Percentiles rank a stretch among this genome's conserved stretches.
phyloP scores from a whole-genome alignment of 2,113 vertebrate genomes.

The Scopus umbretta region DNA sequence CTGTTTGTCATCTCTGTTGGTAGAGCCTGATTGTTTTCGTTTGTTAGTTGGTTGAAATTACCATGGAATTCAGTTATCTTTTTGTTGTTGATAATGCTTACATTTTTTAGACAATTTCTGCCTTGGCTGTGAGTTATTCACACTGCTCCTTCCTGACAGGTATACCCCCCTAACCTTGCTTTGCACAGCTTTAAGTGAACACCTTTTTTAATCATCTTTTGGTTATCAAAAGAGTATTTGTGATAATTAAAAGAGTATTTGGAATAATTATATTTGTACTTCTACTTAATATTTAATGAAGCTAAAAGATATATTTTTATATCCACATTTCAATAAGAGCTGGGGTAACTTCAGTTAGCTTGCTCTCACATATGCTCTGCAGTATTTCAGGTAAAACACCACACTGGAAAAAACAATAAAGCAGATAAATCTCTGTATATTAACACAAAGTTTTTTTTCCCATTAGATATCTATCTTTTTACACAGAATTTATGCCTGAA shows the following conservation, averaged over 20 bases:
- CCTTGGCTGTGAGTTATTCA: neutral
- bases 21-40: neutral
- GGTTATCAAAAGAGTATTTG: neutral
- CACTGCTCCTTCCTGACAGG: neutral
- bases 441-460: neutral
- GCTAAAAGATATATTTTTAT: neutral
- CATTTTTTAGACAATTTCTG: neutral
- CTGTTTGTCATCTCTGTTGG: neutral
- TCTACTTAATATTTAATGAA: neutral
- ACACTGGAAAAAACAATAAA: neutral
- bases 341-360: neutral
- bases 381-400: neutral
- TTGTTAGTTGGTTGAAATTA: slow-evolving; percentile 1
- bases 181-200: neutral
- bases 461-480: neutral
- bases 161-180: neutral
- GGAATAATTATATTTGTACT: neutral
- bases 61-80: neutral
- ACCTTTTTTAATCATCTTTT: neutral
- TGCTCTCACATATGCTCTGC: neutral
- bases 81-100: neutral
- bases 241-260: neutral
- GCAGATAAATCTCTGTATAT: neutral
- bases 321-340: neutral
- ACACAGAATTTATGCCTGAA: neutral